Percentiles rank a stretch among this genome's conserved stretches.
Evolutionary conservation across 2,888 invertebrate genomes (phyloP).

Genomic region (Synanthedon andrenaeformis): DNA sequence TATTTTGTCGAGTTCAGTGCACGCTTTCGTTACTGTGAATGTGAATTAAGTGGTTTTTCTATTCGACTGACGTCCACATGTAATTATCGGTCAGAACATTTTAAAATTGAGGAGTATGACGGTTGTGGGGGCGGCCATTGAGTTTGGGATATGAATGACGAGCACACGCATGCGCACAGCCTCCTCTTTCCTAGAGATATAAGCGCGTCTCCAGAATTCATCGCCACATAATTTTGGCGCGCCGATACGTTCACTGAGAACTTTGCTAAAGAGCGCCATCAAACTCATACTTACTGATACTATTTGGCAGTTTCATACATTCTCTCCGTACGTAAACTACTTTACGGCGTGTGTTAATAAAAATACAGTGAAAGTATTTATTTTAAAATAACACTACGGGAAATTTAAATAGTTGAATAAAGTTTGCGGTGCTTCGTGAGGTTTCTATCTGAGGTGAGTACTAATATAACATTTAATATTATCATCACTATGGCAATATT

Average conservation of each 20-base stretch:
- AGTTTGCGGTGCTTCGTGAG: conserved; percentile 29
- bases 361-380: conserved; percentile 28
- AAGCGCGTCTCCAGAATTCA: conserved; percentile 47
- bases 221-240: conserved; percentile 63
- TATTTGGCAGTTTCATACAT: conserved; percentile 1
- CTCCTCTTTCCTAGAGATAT: conserved; percentile 42
- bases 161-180: conserved; percentile 46
- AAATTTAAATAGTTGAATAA: conserved; percentile 35
- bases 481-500: background rate
- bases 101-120: conserved; percentile 23
- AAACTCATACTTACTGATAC: conserved; percentile 9
- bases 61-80: background rate
- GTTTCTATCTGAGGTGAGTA: conserved; percentile 3
- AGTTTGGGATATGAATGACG: conserved; percentile 54
- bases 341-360: conserved; percentile 31
- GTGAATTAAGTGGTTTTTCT: background rate
- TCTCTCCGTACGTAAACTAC: conserved; percentile 15
- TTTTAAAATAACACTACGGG: conserved; percentile 19
- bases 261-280: conserved; percentile 24
- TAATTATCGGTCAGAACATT: background rate
- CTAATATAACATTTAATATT: background rate
- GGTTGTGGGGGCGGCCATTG: conserved; percentile 59
- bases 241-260: conserved; percentile 53
- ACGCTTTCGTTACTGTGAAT: background rate
- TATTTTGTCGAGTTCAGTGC: background rate